Percentiles rank a stretch among this genome's conserved stretches.
Conservation (phyloP, 1,140 invertebrate genomes). For the Ladona fulva region DNA sequence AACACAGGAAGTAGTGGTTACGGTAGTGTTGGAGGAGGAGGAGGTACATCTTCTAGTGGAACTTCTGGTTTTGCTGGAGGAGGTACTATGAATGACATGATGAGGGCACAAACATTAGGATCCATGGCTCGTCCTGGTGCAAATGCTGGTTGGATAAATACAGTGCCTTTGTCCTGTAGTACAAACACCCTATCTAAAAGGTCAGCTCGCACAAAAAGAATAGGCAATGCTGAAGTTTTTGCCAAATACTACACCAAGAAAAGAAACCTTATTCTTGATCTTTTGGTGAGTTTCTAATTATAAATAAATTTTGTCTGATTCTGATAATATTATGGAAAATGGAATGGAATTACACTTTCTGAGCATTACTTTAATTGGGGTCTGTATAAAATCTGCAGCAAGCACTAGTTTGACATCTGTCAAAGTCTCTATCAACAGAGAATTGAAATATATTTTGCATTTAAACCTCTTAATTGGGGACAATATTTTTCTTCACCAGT, state of each 20-base stretch:
- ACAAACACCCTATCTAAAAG: constrained; percentile 69
- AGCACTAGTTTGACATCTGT: no score
- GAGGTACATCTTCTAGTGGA: neutral
- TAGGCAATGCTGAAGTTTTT: constrained; percentile 60
- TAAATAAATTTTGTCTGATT: no score
- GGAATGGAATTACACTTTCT: no score
- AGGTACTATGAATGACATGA: neutral
- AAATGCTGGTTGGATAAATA: constrained; percentile 76
- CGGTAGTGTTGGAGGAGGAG: neutral
- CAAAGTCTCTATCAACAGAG: no score
- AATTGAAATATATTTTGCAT: no score
- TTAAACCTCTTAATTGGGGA: no score
- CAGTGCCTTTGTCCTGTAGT: constrained; percentile 60
- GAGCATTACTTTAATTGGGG: no score
- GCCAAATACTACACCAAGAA: constrained; percentile 94
- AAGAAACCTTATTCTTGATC: constrained; percentile 84
- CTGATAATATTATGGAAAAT: no score
- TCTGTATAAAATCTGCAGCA: no score
- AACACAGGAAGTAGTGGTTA: neutral
- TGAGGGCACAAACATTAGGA: neutral
- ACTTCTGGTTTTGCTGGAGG: neutral
- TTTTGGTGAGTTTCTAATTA: constrained; percentile 46
- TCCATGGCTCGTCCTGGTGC: neutral
- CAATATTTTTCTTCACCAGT: no score
- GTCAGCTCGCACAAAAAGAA: constrained; percentile 38